Evolutionary conservation across 64 coral and sea anemone genomes (phyloP), one percentile per base, ranked within the genome.

Genomic region (Actinia tenebrosa): DNA sequence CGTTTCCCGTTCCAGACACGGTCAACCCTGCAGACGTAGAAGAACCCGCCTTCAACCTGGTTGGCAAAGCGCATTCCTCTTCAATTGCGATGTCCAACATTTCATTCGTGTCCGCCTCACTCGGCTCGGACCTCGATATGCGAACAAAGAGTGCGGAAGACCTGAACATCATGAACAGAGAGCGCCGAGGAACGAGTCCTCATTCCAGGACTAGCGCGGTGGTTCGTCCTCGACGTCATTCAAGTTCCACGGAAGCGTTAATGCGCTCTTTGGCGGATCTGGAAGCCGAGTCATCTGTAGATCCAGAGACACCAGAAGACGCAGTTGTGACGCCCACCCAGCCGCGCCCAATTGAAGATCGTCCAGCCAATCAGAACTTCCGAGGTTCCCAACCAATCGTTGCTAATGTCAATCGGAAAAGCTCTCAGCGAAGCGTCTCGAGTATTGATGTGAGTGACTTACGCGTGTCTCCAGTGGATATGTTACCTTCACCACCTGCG

Each of bases 81-180:
- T 86, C 94, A 22, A 97, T 87, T 42, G 52, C 93, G n/a, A 92
- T 93, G 83, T 97, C 94, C 56, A 93, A 91, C 86, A 25, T 91
- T 54, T 97, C 94, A 1, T 90, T 97, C 26, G 88, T 93, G 10
- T 90, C 94, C 68, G 89, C 85, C 18, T 97, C 94, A 2, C 63
- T 97, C 2, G 93, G 90, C 15, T 97, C 94, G 0, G 91, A 97
- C 44, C 77, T 97, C 52, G 94, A 97, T 45, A 68, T 85, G 83
- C 53, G 83, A 45, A 64, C 83, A 15, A 85, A 85, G 42, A 85
- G 83, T 13, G 83, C 83, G 6, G 83, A 85, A 61, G 83, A 85
- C 56, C 45, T 85, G 23, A 85, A 63, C 27, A 43, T 16, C 30
- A 55, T 85, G 17, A 85, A 85, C 60, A 58, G 83, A 85, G 54